Percentiles rank a stretch among this genome's conserved stretches.
phyloP scores from a whole-genome alignment of 37 sponge, comb jelly and placozoan genomes.

The Ianthella basta region DNA sequence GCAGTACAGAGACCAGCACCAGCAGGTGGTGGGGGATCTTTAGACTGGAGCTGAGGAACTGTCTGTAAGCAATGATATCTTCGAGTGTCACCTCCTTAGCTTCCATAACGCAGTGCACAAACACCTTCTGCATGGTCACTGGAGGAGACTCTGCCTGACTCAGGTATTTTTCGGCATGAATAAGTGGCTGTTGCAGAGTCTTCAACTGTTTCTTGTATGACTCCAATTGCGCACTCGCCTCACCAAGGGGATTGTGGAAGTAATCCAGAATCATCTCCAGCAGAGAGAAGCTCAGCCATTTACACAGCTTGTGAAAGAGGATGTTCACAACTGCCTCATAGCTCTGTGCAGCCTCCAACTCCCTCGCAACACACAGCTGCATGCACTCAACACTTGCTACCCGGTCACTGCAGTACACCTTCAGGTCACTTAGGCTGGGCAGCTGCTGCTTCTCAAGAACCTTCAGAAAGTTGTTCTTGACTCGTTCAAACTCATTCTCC shows the following conservation, averaged over 20 bases:
- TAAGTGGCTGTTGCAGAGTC: too few species aligned
- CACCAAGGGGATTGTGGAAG: background rate
- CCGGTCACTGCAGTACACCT: background rate
- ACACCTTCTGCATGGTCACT: slow-evolving; percentile 1
- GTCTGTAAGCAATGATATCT: background rate
- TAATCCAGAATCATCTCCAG: background rate
- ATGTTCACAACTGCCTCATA: background rate
- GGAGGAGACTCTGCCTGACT: too few species aligned
- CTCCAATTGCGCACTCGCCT: background rate
- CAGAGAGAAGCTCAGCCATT: background rate
- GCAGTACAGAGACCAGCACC: background rate
- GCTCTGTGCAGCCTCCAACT: background rate
- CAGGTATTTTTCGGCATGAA: too few species aligned
- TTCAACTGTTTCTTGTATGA: background rate
- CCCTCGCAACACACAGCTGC: too few species aligned
- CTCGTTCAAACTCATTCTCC: background rate
- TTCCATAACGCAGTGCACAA: background rate
- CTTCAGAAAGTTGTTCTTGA: slow-evolving; percentile 1
- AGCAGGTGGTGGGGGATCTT: slow-evolving; percentile 14
- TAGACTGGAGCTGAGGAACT: slow-evolving; percentile 28
- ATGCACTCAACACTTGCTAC: background rate
- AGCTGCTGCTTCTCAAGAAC: background rate
- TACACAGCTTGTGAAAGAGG: background rate
- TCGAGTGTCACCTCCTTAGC: slow-evolving; percentile 11
- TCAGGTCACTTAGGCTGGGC: background rate